Conservation (phyloP, 1,140 invertebrate genomes). For the Lepidostoma basale region DNA sequence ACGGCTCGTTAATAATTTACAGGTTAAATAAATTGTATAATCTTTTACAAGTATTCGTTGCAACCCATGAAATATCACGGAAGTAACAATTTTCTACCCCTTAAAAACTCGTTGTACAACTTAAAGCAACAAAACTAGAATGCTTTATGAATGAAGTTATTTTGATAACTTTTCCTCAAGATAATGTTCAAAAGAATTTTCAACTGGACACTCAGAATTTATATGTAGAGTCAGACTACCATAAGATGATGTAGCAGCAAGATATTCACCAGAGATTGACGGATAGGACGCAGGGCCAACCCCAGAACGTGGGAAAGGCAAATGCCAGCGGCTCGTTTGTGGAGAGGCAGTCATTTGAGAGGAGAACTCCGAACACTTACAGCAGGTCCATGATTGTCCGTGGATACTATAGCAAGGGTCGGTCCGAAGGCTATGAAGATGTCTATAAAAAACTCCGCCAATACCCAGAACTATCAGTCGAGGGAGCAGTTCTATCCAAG, state of each 20-base stretch:
- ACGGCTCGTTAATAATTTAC: too few species aligned
- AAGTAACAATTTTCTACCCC: too few species aligned
- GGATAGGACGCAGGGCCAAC: conserved; percentile 26
- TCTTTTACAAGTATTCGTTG: too few species aligned
- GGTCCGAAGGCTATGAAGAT: conserved; percentile 78
- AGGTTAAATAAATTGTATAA: too few species aligned
- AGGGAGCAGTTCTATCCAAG: conserved; percentile 53
- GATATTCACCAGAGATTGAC: conserved; percentile 33
- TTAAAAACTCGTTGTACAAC: too few species aligned
- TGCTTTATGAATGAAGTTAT: conserved; percentile 47
- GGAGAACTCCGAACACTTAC: conserved; percentile 82
- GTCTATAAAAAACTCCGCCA: conserved; percentile 65
- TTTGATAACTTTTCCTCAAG: conserved; percentile 57
- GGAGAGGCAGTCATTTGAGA: conserved; percentile 62
- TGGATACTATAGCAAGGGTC: conserved; percentile 54
- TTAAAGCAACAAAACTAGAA: conserved; percentile 30
- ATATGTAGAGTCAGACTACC: conserved; percentile 33
- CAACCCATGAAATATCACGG: too few species aligned
- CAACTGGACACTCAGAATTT: conserved; percentile 43
- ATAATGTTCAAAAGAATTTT: conserved; percentile 47
- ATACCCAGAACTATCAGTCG: conserved; percentile 49
- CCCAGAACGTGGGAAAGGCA: conserved; percentile 24
- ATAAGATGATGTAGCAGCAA: conserved; percentile 48
- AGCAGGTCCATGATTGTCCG: conserved; percentile 67
- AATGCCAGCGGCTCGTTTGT: conserved; percentile 3